Conservation (phyloP, 2,113 vertebrate species). For the Ammospiza caudacuta region DNA sequence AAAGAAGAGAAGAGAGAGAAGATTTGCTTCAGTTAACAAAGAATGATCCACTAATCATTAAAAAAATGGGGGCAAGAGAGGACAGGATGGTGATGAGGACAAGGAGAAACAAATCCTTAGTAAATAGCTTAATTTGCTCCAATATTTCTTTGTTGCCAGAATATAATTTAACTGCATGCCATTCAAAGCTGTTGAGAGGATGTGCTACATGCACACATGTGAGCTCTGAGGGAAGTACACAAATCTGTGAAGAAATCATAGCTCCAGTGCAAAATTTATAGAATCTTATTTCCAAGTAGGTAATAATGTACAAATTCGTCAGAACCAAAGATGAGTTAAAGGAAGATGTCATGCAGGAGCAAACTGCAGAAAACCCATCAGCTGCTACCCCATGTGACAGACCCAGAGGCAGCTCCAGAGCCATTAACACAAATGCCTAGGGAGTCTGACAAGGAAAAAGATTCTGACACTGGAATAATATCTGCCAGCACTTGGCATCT, state of each 20-base stretch:
- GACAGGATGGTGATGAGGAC: not conserved
- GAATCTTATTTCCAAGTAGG: constrained; percentile 24
- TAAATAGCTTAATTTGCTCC: not conserved
- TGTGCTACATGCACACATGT: not conserved
- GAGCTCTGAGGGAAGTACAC: not conserved
- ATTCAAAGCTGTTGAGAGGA: not conserved
- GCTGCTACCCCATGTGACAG: constrained; percentile 35
- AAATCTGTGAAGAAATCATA: constrained; percentile 32
- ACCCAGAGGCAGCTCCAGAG: constrained; percentile 59
- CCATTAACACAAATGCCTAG: constrained; percentile 55
- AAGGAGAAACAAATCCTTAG: not conserved
- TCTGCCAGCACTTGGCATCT: constrained; percentile 48
- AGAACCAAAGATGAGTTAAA: constrained; percentile 34
- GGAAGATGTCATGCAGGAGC: constrained; percentile 33
- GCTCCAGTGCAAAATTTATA: constrained; percentile 29
- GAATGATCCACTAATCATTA: not conserved
- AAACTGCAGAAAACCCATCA: constrained; percentile 8
- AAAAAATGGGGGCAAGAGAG: not conserved
- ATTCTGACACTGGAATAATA: constrained; percentile 57
- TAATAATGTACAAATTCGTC: constrained; percentile 40
- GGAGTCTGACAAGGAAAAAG: constrained; percentile 47
- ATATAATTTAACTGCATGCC: not conserved
- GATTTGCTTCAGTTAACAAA: not conserved
- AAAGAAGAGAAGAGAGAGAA: not conserved
- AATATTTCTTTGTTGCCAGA: not conserved